Base-by-base conservation (phyloP, 64 coral and sea anemone species). In the Acropora tenuis region DNA sequence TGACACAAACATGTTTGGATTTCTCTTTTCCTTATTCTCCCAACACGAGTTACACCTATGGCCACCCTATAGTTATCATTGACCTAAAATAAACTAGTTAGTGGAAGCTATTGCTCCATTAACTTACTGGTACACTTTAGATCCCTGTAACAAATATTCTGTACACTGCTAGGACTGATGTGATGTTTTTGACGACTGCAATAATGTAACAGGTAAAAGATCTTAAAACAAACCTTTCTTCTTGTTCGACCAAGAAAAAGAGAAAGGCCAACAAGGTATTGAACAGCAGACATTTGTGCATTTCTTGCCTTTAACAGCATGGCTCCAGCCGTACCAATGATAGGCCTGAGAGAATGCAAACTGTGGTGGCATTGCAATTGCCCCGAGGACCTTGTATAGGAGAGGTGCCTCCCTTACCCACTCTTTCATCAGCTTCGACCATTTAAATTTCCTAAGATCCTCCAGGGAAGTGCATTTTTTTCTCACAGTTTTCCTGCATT, bases 231-330 rank as follows among this genome's bases (percentile, higher is more conserved):
- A 73, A 73, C 69, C 69, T 73, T 73, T 73, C 18, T 73, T 73
- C 40, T 73, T 73, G 69, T 73, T 73, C 69, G 69, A 73, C 71
- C 71, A 73, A 73, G 71, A 73, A 73, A 73, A 73, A 73, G 71
- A 73, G 71, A 73, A 73, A 73, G 71, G 71, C n/a, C 71, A 43
- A 73, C 71, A 73, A 73, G 71, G 71, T 73, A 43, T 73, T 73
- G 71, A 73, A 73, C 0, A 73, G 71, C 71, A 73, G 71, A 73
- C 71, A 73, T 73, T 73, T 73, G 71, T 2, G 71, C 71, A 73
- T 73, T 73, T 73, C 71, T 73, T 73, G 71, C 71, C 71, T 73
- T 73, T 43, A 73, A 43, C 71, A 73, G 41, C 71, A 73, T 73
- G 41, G 71, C 71, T 41, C 71, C 71, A 73, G 71, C 71, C 2